These are phyloP conservation scores for Anguilla obscura DNA, from an alignment of 2,797 vertebrate genomes.

Conservation along the genomic window DNA sequence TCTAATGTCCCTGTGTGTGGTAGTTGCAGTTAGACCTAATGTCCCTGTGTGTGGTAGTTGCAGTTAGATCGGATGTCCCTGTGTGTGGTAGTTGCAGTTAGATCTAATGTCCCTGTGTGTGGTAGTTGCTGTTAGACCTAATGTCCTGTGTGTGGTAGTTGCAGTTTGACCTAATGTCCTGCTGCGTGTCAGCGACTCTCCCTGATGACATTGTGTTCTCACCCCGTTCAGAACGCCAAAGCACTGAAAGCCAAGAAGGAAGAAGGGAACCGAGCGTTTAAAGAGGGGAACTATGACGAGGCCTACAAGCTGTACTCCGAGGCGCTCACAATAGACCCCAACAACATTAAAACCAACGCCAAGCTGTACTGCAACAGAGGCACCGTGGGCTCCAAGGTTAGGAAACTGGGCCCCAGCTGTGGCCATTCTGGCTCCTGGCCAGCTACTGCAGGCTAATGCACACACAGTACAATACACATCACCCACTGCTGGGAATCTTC, in stretches of 20 bases:
- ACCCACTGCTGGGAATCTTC: background rate
- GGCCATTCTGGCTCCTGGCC: background rate
- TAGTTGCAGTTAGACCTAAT: too few relatives aligned
- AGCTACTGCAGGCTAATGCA: background rate
- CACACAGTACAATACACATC: too few relatives aligned
- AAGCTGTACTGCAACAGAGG: constrained; percentile 97
- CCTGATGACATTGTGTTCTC: background rate
- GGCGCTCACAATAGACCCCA: constrained; percentile 90
- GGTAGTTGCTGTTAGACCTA: background rate
- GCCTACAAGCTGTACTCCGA: constrained; percentile 90
- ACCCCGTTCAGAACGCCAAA: constrained; percentile 84
- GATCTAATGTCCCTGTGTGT: background rate
- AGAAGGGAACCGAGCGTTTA: constrained; percentile 91
- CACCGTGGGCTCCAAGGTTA: constrained; percentile 90
- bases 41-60: background rate
- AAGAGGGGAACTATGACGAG: constrained; percentile 84
- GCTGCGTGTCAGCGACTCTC: background rate
- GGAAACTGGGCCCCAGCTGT: constrained; percentile 5
- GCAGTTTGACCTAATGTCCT: background rate
- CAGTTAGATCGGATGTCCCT: background rate
- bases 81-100: background rate
- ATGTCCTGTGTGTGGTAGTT: background rate
- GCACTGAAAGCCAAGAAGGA: constrained; percentile 95
- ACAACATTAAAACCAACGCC: constrained; percentile 97
- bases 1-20: background rate